Evolutionary conservation across 1,140 invertebrate genomes (phyloP).

Genomic region (Anthonomus grandis): DNA sequence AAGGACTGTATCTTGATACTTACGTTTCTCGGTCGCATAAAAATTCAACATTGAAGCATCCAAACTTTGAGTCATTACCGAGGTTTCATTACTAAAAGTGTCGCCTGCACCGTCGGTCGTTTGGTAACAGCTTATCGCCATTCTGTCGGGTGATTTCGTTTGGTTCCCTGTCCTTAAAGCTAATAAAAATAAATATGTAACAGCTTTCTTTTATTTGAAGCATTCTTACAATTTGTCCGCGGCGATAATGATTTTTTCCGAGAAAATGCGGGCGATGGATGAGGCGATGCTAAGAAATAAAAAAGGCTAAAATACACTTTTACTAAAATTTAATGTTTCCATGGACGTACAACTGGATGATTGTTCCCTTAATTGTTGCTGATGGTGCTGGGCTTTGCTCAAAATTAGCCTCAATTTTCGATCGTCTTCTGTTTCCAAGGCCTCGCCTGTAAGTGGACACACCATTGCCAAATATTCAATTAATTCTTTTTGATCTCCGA

Average conservation of each 20-base stretch:
- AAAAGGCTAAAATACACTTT: not conserved
- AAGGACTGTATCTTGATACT: slow-evolving; percentile 15
- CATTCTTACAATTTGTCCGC: slow-evolving; percentile 3
- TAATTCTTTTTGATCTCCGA: slow-evolving; percentile 78
- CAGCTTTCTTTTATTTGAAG: not conserved
- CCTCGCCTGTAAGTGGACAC: slow-evolving; percentile 71
- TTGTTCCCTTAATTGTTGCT: slow-evolving; percentile 71
- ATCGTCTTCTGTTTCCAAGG: slow-evolving; percentile 79
- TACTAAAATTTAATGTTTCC: not conserved
- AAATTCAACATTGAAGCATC: slow-evolving; percentile 51
- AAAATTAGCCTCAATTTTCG: slow-evolving; percentile 79
- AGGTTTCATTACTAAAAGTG: slow-evolving; percentile 38
- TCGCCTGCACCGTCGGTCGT: slow-evolving; percentile 40
- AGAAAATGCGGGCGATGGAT: slow-evolving; percentile 41
- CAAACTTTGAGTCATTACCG: slow-evolving; percentile 63
- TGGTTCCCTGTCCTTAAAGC: slow-evolving; percentile 50
- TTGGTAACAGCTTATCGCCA: slow-evolving; percentile 64
- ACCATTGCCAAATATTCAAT: slow-evolving; percentile 77
- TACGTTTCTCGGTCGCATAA: slow-evolving; percentile 26
- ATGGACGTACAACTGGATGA: slow-evolving; percentile 21
- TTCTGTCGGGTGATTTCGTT: slow-evolving; percentile 66
- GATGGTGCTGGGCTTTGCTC: slow-evolving; percentile 86
- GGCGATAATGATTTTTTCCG: not conserved
- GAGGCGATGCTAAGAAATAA: slow-evolving; percentile 33
- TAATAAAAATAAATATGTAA: slow-evolving; percentile 27